phyloP scores from a whole-genome alignment of 2,888 invertebrate species.

The Lasiommata megera region DNA sequence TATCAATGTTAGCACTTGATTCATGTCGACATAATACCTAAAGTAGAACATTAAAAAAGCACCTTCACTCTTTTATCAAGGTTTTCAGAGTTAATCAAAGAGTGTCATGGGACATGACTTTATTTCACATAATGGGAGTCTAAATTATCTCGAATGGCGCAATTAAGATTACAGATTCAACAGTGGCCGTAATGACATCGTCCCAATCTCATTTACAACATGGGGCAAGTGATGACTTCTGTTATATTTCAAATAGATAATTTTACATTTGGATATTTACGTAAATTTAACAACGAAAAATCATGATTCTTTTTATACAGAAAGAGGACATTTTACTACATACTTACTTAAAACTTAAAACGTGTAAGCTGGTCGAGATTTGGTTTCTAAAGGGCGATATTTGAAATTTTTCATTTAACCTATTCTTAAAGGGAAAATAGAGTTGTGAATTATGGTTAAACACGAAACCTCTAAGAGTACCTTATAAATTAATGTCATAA shows the following conservation, averaged over 20 bases:
- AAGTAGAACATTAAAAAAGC: neutral
- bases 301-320: too few species aligned
- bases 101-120: constrained; percentile 44
- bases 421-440: too few species aligned
- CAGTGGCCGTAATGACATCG: constrained; percentile 55
- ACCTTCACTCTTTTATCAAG: constrained; percentile 5
- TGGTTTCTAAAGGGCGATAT: too few species aligned
- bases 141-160: constrained; percentile 58
- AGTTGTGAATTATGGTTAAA: too few species aligned
- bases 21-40: too few species aligned
- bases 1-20: too few species aligned
- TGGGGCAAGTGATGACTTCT: constrained; percentile 27
- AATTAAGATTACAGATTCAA: constrained; percentile 58
- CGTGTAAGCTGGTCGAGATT: too few species aligned
- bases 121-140: constrained; percentile 45
- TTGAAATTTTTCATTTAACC: too few species aligned
- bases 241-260: constrained; percentile 2
- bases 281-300: neutral
- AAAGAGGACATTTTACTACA: too few species aligned
- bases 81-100: constrained; percentile 19
- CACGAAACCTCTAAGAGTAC: too few species aligned
- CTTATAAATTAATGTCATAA: too few species aligned
- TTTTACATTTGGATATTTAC: neutral
- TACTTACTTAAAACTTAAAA: too few species aligned
- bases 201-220: constrained; percentile 51